Percentiles rank a stretch among this genome's conserved stretches.
phyloP scores from a whole-genome alignment of 2,888 invertebrate species.

The Cantharis lateralis region DNA sequence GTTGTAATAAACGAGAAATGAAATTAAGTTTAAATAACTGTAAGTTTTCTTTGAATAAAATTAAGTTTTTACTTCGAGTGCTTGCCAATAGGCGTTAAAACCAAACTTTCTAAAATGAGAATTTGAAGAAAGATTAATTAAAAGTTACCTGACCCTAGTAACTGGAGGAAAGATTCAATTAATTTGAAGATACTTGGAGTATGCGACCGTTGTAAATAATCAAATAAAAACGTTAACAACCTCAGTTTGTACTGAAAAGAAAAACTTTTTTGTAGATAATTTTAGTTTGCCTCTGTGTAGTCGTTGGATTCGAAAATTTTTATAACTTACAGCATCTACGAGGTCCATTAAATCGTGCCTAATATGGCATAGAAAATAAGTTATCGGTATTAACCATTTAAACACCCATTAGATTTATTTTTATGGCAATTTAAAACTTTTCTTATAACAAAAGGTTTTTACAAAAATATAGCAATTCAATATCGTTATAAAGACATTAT shows the following conservation, averaged over 20 bases:
- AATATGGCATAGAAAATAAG: neutral
- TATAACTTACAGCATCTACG: neutral
- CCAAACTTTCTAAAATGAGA: no score
- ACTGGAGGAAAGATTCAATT: neutral
- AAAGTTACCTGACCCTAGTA: neutral
- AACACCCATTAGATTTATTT: neutral
- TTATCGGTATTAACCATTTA: neutral
- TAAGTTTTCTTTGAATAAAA: no score
- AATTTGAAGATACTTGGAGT: neutral
- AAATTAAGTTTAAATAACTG: no score
- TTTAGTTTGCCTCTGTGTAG: neutral
- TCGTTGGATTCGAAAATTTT: neutral
- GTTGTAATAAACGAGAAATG: no score
- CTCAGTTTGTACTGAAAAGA: no score
- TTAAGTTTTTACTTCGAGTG: no score
- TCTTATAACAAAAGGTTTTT: slow-evolving; percentile 17
- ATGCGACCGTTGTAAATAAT: neutral
- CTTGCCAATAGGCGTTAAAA: no score
- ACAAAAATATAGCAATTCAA: slow-evolving; percentile 29
- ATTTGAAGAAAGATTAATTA: neutral
- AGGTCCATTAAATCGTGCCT: neutral
- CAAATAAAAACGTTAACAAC: neutral
- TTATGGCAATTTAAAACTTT: slow-evolving; percentile 8
- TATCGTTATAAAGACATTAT: slow-evolving; percentile 32
- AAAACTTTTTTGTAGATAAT: no score